Percentiles rank a stretch among this genome's conserved stretches.
Evolutionary conservation across 2,888 invertebrate genomes (phyloP).

Genomic region (Drosophila planitibia): DNA sequence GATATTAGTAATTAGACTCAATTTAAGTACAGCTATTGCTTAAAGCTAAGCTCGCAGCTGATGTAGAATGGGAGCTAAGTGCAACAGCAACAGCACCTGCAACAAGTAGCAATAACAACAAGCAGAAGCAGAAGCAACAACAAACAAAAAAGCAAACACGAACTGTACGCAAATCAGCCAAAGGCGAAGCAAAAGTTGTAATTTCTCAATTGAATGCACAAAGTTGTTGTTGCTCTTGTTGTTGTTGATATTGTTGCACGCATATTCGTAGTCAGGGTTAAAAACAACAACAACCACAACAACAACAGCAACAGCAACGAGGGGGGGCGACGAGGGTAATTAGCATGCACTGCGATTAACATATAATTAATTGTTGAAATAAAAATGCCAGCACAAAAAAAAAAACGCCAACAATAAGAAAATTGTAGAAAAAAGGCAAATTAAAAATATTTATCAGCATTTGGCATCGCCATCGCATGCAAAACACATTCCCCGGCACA

Average conservation of each 20-base stretch:
- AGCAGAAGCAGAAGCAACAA: constrained; percentile 14
- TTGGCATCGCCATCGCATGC: constrained; percentile 79
- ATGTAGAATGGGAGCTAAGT: constrained; percentile 24
- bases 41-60: constrained; percentile 26
- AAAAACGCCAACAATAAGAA: constrained; percentile 49
- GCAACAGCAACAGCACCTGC: constrained; percentile 20
- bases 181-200: constrained; percentile 71
- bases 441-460: constrained; percentile 61
- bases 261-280: constrained; percentile 79
- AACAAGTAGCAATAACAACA: constrained; percentile 17
- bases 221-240: constrained; percentile 37
- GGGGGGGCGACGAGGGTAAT: constrained; percentile 58
- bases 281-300: constrained; percentile 32
- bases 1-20: constrained; percentile 59
- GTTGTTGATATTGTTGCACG: constrained; percentile 59
- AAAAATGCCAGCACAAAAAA: constrained; percentile 46
- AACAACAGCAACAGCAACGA: constrained; percentile 17
- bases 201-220: constrained; percentile 82
- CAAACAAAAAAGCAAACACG: constrained; percentile 42
- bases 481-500: constrained; percentile 66
- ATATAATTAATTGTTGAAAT: constrained; percentile 79
- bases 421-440: constrained; percentile 36
- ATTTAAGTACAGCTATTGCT: constrained; percentile 44
- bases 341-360: constrained; percentile 82
- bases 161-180: constrained; percentile 78